Evolutionary conservation across 1,140 invertebrate genomes (phyloP).

Genomic region (Battus philenor): DNA sequence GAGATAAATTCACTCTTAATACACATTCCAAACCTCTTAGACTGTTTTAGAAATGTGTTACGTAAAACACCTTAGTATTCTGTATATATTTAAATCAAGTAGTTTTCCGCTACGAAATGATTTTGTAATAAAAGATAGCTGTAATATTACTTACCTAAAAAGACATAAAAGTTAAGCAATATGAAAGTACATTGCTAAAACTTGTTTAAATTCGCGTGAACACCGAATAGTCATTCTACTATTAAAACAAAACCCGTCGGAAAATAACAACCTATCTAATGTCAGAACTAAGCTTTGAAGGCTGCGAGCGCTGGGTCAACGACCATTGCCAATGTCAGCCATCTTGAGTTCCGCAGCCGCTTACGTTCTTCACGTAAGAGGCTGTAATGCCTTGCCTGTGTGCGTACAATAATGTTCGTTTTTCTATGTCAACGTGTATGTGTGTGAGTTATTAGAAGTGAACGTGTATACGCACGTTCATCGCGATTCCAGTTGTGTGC

Average conservation of each 20-base stretch:
- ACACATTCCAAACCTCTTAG: conserved; percentile 14
- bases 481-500: conserved; percentile 35
- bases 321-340: conserved; percentile 75
- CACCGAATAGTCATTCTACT: conserved; percentile 23
- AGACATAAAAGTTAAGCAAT: not conserved
- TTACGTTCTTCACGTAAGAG: conserved; percentile 73
- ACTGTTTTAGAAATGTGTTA: conserved; percentile 6
- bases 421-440: conserved; percentile 52
- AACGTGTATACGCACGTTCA: conserved; percentile 41
- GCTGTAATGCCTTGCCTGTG: conserved; percentile 62
- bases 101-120: too few relatives aligned
- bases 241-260: conserved; percentile 45
- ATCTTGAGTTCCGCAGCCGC: conserved; percentile 72
- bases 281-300: conserved; percentile 72
- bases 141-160: not conserved
- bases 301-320: conserved; percentile 64
- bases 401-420: conserved; percentile 62
- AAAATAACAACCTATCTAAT: conserved; percentile 72
- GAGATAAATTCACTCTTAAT: conserved; percentile 17
- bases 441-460: conserved; percentile 49
- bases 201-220: conserved; percentile 1
- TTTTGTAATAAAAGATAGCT: not conserved
- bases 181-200: not conserved
- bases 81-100: too few relatives aligned
- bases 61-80: too few relatives aligned